Percentiles rank a stretch among this genome's conserved stretches.
Conservation (phyloP, 2,888 invertebrate species). For the Caenorhabditis plicata region DNA sequence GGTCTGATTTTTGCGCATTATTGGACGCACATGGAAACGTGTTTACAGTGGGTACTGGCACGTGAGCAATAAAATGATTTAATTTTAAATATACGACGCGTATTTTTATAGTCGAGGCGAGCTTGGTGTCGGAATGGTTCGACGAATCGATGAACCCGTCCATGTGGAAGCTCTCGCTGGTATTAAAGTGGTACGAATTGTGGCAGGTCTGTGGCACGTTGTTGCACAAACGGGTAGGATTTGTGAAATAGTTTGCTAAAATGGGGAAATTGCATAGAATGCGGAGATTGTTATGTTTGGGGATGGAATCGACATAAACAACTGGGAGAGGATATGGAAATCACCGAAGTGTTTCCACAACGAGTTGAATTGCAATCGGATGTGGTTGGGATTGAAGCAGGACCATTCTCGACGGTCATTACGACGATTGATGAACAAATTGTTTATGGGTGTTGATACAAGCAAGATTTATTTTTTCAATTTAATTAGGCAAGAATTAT, state of each 20-base stretch:
- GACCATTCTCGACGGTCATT: no score
- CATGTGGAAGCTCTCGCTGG: constrained; percentile 24
- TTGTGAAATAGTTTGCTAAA: background rate
- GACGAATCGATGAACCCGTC: constrained; percentile 17
- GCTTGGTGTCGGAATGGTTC: constrained; percentile 23
- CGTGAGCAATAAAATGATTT: constrained; percentile 7
- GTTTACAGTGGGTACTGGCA: constrained; percentile 31
- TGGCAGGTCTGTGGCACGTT: constrained; percentile 28
- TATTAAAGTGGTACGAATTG: constrained; percentile 11
- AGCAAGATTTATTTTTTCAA: no score
- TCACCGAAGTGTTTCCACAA: constrained; percentile 16
- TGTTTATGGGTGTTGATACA: no score
- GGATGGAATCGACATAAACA: constrained; percentile 30
- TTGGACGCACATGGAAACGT: constrained; percentile 12
- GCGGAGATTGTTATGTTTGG: constrained; percentile 20
- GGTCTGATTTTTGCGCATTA: constrained; percentile 13
- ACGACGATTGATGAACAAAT: no score
- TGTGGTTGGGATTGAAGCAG: no score
- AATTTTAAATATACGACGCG: background rate
- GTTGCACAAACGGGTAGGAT: constrained; percentile 7
- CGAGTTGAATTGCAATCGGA: no score
- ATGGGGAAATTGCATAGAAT: background rate
- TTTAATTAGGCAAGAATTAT: no score
- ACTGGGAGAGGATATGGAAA: constrained; percentile 18
- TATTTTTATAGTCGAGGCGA: constrained; percentile 22